Percentiles rank a stretch among this genome's conserved stretches.
phyloP scores from a whole-genome alignment of 2,113 vertebrate genomes.

The Dipodomys spectabilis region DNA sequence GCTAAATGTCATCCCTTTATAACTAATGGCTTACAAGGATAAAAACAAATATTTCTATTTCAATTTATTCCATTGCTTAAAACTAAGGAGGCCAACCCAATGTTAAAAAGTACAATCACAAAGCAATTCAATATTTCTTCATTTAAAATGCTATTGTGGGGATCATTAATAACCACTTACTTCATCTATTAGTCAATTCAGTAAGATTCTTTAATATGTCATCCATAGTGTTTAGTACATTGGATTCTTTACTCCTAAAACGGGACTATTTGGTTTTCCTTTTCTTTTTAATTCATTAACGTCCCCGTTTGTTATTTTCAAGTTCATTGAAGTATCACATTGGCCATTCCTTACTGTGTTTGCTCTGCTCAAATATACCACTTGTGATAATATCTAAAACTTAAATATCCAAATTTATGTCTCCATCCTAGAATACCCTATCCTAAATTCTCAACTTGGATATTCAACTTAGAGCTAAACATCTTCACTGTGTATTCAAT shows the following conservation, averaged over 20 bases:
- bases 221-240: no score
- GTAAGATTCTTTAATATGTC: no score
- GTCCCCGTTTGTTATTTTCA: neutral
- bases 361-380: neutral
- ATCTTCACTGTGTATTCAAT: neutral
- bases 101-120: neutral
- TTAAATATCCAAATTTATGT: neutral
- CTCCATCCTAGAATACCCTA: neutral
- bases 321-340: neutral
- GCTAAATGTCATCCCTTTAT: neutral
- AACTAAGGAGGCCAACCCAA: neutral
- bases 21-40: neutral
- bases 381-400: neutral
- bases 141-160: neutral
- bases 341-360: neutral
- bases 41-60: neutral
- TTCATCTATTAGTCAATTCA: neutral
- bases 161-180: neutral
- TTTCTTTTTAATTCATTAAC: neutral
- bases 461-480: neutral
- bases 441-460: neutral
- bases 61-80: neutral
- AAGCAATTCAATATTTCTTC: neutral
- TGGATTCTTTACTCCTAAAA: neutral
- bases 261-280: neutral